Evolutionary conservation across 2,888 invertebrate species (phyloP), one percentile per base, ranked within the genome.

Genomic region (Ellobium chinense): DNA sequence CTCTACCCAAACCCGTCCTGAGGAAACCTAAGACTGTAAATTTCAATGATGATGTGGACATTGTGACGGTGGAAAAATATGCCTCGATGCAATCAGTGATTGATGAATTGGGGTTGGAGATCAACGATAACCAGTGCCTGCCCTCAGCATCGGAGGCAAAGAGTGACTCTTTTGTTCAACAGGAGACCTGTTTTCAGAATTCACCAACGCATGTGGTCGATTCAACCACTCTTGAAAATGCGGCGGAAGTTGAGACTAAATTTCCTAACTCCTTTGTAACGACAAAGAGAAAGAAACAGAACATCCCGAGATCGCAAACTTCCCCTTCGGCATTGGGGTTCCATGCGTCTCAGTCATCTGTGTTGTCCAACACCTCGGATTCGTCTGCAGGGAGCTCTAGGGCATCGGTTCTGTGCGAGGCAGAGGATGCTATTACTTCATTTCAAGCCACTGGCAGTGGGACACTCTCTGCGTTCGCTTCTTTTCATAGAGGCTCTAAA

Each of bases 191-290:
- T 60, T 60, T 7, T 27, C 60, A n/a, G 60, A 7, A 7, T 14
- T 27, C 60, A 5, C 7, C 5, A 7, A 7, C 60, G 12, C 63
- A 39, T 24, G 29, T 46, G 1, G 74, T 34, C 2, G 74, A 74
- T 12, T 39, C 63, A 1, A 54, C 27, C 46, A 63, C 77, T 5
- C 46, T 66, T n/a, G 68, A 66, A 34, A 77, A 27, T 46, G 27
- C 78, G 24, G 72, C n/a, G 58, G 54, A 74, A 54, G 54, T 80
- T 27, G 58, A 80, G 12, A 80, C 80, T 1, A 80, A 80, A 68
- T 80, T 80, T 63, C 80, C 80, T 0, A 80, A 80, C 39, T 80
- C 80, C 1, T 80, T 80, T 27, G 80, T 80, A 14, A 74, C 80
- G 1, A 66, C 80, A 7, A 74, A 60, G 31, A 63, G 37, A 18